Conservation (phyloP, 2,888 invertebrate species). For the Phorcus lineatus region DNA sequence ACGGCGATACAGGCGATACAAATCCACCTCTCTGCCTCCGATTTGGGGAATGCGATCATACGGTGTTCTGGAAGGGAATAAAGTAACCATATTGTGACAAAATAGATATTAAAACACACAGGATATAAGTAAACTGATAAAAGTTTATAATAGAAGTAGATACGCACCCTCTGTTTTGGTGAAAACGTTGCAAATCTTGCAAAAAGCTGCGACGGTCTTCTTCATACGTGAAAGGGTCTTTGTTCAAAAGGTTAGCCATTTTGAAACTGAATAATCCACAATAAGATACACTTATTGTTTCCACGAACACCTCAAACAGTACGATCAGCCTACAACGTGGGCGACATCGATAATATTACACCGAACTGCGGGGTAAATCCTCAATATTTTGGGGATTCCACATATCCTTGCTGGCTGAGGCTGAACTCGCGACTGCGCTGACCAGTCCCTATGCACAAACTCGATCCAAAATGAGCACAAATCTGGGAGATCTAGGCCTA, state of each 20-base stretch:
- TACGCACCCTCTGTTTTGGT: conserved; percentile 92
- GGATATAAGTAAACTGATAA: too few relatives aligned
- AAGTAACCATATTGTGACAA: conserved; percentile 22
- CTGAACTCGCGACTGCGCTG: conserved; percentile 26
- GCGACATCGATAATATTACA: conserved; percentile 41
- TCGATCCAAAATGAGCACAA: conserved; percentile 29
- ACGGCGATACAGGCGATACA: conserved; percentile 91
- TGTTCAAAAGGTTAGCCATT: conserved; percentile 82
- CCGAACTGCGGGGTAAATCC: conserved; percentile 52
- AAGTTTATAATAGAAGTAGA: neutral
- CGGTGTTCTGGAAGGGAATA: conserved; percentile 79
- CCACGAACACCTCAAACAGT: conserved; percentile 24
- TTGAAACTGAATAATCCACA: conserved; percentile 36
- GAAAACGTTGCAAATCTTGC: conserved; percentile 91
- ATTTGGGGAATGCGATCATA: conserved; percentile 86
- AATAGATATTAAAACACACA: too few relatives aligned
- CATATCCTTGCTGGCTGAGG: conserved; percentile 28
- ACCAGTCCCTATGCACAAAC: conserved; percentile 38
- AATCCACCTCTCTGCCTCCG: conserved; percentile 92
- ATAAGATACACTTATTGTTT: conserved; percentile 18
- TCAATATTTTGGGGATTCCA: conserved; percentile 52
- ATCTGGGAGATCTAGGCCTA: conserved; percentile 23
- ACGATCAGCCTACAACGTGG: conserved; percentile 33
- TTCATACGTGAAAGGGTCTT: conserved; percentile 85
- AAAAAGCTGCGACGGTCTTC: conserved; percentile 88